These are phyloP conservation scores for Drosophila ercepeae DNA, from an alignment of 1,140 invertebrate species.

Conservation along the genomic window DNA sequence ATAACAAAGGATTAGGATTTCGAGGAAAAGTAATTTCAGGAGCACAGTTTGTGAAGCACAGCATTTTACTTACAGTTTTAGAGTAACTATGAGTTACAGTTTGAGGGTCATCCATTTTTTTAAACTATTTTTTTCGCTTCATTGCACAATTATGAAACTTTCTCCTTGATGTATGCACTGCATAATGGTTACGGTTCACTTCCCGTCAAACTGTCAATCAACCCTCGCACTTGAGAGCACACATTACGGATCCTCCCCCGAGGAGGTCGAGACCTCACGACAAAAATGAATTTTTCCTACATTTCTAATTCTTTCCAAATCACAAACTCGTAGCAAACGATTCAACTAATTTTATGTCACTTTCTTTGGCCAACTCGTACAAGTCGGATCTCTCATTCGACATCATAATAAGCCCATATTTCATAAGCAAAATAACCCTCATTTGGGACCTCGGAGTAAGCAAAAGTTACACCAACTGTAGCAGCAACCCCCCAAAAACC, in stretches of 20 bases:
- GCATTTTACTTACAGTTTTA: neutral
- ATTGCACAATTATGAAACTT: constrained; percentile 16
- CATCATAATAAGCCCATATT: constrained; percentile 72
- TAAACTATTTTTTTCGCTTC: constrained; percentile 31
- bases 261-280: neutral
- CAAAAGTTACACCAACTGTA: constrained; percentile 23
- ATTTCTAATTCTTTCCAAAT: constrained; percentile 27
- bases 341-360: constrained; percentile 62
- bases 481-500: constrained; percentile 36
- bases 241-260: neutral
- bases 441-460: constrained; percentile 11
- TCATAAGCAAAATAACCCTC: constrained; percentile 66
- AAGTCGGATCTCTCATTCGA: constrained; percentile 57
- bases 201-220: constrained; percentile 50
- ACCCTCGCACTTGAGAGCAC: constrained; percentile 29
- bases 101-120: neutral
- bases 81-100: neutral
- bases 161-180: constrained; percentile 24
- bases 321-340: constrained; percentile 28
- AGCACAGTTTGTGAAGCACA: constrained; percentile 4
- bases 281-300: constrained; percentile 6
- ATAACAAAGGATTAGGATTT: constrained; percentile 30
- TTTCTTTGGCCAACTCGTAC: constrained; percentile 69
- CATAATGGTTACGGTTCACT: constrained; percentile 28
- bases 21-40: neutral